Percentiles rank a stretch among this genome's conserved stretches.
Conservation (phyloP, 2,797 vertebrate species). For the Hylomyscus alleni region DNA sequence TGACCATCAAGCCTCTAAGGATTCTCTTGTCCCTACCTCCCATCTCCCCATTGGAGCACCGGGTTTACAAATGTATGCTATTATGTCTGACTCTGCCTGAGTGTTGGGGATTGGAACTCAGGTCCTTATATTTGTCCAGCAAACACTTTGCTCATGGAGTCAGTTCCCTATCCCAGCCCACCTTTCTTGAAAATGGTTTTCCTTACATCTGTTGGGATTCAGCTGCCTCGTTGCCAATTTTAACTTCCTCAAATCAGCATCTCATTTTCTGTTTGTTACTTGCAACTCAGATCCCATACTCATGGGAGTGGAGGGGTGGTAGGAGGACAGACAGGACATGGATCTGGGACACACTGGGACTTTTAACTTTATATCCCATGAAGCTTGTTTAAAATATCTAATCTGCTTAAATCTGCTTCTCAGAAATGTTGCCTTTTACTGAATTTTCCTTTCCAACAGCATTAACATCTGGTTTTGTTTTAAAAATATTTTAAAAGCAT, state of each 20-base stretch:
- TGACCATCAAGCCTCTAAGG: background rate
- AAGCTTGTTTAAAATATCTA: slow-evolving; percentile 60
- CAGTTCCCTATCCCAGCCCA: too few relatives aligned
- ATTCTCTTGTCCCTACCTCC: background rate
- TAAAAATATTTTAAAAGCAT: slow-evolving; percentile 49
- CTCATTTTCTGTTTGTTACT: background rate
- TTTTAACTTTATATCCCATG: slow-evolving; percentile 35
- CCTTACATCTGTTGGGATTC: slow-evolving; percentile 38
- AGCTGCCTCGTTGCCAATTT: slow-evolving; percentile 14
- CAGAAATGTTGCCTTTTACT: slow-evolving; percentile 47
- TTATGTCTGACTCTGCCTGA: background rate
- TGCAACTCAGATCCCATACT: background rate
- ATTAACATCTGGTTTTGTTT: slow-evolving; percentile 75
- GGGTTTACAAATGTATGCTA: background rate
- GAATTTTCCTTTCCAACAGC: slow-evolving; percentile 50
- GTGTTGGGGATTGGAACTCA: background rate
- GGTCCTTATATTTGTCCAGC: background rate
- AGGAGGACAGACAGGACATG: background rate
- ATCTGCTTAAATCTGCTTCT: slow-evolving; percentile 57
- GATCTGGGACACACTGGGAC: background rate
- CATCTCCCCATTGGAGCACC: background rate
- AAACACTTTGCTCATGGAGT: background rate
- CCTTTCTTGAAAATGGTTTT: background rate
- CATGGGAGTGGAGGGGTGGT: background rate
- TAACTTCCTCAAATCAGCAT: slow-evolving; percentile 41